A percentile compares a stretch with the other conserved stretches of the same genome.
Evolutionary conservation across 2,113 vertebrate species (phyloP).

Genomic region (Callipepla squamata): DNA sequence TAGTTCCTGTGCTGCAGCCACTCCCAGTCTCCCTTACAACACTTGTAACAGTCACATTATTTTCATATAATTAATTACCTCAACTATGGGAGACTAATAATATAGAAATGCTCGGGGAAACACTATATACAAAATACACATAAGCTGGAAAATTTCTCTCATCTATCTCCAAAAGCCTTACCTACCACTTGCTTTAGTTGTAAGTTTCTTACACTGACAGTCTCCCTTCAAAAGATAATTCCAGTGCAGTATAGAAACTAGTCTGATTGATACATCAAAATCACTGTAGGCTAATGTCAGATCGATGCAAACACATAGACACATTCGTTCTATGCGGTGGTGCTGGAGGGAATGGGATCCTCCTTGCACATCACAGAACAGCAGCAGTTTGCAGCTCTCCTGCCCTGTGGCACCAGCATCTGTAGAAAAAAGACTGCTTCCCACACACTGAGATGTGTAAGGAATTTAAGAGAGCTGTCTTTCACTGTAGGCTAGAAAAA

Average conservation of each 20-base stretch:
- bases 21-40: background rate
- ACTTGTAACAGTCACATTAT: background rate
- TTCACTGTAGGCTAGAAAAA: background rate
- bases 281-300: background rate
- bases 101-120: background rate
- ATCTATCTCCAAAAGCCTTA: background rate
- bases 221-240: background rate
- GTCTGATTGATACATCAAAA: background rate
- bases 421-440: background rate
- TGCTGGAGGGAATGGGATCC: background rate
- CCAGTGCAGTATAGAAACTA: background rate
- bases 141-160: background rate
- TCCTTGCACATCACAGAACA: background rate
- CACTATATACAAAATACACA: constrained; percentile 10
- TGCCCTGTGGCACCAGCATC: background rate
- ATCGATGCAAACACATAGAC: background rate
- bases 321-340: background rate
- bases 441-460: background rate
- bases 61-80: background rate
- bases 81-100: background rate
- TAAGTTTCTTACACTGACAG: background rate
- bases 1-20: background rate
- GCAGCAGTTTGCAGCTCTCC: background rate
- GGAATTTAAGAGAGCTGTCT: background rate
- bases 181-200: background rate